These are phyloP conservation scores for Planiliza haematocheilus DNA, from an alignment of 2,113 vertebrate genomes.

Conservation along the genomic window DNA sequence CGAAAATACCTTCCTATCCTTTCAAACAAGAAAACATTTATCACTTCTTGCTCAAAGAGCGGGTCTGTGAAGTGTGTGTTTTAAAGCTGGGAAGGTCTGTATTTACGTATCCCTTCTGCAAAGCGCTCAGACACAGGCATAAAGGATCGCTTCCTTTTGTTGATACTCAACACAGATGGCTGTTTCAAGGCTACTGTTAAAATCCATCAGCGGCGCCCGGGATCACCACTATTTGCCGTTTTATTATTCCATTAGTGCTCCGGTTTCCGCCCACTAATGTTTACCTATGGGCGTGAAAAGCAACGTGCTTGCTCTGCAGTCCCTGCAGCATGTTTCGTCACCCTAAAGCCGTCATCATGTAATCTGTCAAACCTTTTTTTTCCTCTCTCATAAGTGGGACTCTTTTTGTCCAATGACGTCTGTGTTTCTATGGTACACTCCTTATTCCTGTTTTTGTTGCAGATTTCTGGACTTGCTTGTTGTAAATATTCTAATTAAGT, in stretches of 20 bases:
- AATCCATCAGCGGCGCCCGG: background rate
- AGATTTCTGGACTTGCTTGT: no score
- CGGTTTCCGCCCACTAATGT: background rate
- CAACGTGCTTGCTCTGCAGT: background rate
- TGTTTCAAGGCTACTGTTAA: background rate
- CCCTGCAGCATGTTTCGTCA: background rate
- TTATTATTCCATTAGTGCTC: constrained; percentile 2
- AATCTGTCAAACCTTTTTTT: background rate
- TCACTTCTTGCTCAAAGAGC: background rate
- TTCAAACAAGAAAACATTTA: background rate
- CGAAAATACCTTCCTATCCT: no score
- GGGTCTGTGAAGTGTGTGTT: background rate
- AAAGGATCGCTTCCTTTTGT: background rate
- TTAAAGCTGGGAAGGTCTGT: background rate
- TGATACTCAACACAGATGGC: background rate
- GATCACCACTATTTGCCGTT: background rate
- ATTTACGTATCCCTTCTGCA: background rate
- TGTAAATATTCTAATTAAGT: no score
- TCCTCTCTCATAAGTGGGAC: no score
- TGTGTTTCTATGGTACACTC: no score
- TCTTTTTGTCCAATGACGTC: no score
- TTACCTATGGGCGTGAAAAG: background rate
- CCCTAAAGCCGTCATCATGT: background rate
- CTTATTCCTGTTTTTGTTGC: no score
- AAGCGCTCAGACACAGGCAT: background rate